These are phyloP conservation scores for Ophioderma brevispina DNA, from an alignment of 35 echinoderm and acorn worm species.

Conservation along the genomic window DNA sequence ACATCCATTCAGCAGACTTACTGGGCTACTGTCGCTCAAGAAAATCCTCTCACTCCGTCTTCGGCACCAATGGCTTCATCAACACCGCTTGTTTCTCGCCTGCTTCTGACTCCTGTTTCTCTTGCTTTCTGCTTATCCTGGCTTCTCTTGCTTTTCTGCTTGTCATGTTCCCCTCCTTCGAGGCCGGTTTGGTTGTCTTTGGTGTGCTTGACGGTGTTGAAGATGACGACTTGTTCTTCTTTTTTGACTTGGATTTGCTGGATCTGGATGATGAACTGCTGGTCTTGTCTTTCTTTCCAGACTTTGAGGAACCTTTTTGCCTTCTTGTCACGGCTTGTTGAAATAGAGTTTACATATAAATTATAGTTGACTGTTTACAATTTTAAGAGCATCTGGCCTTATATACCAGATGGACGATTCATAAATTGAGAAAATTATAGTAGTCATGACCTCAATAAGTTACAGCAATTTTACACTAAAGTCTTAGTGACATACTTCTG, in stretches of 20 bases:
- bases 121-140: neutral
- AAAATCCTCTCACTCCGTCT: constrained; percentile 96
- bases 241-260: constrained; percentile 45
- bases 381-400: too few species aligned
- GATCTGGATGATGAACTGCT: constrained; percentile 14
- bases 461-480: too few species aligned
- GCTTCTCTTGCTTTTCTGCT: neutral
- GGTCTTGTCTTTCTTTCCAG: constrained; percentile 36
- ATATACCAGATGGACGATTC: too few species aligned
- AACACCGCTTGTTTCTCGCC: constrained; percentile 13
- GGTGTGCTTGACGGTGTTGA: neutral
- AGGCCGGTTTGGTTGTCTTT: neutral
- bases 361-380: too few species aligned
- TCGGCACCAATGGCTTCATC: constrained; percentile 90
- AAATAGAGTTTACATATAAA: too few species aligned
- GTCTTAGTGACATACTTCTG: too few species aligned
- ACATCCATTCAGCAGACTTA: too few species aligned
- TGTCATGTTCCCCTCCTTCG: too few species aligned
- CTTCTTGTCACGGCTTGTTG: too few species aligned
- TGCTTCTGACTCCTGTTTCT: neutral
- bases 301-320: constrained; percentile 20
- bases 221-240: constrained; percentile 21
- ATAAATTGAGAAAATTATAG: too few species aligned
- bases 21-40: constrained; percentile 88
- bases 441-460: too few species aligned